Percentiles rank a stretch among this genome's conserved stretches.
Conservation (phyloP, 1,140 invertebrate genomes). For the Bombus difficillimus region DNA sequence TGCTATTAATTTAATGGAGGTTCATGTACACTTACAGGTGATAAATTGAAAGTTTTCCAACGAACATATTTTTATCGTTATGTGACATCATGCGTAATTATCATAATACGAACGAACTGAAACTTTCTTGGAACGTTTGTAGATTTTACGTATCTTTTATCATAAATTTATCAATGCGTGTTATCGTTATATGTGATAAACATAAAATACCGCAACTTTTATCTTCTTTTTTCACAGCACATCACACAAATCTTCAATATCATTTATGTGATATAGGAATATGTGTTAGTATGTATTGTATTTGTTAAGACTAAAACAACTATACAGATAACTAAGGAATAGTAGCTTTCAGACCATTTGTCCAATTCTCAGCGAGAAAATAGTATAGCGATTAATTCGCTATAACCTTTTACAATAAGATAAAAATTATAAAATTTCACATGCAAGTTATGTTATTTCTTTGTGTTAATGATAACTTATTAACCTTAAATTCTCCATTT, state of each 20-base stretch:
- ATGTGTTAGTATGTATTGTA: not conserved
- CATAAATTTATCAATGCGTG: slow-evolving; percentile 46
- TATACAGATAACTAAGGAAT: not conserved
- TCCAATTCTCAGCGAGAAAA: not conserved
- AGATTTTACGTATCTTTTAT: slow-evolving; percentile 40
- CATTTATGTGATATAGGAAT: not conserved
- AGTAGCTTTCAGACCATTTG: not conserved
- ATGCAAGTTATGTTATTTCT: not conserved
- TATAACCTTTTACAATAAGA: not conserved
- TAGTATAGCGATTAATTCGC: too few species aligned
- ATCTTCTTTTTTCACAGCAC: slow-evolving; percentile 16
- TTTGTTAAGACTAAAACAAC: not conserved
- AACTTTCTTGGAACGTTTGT: slow-evolving; percentile 4
- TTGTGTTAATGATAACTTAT: not conserved
- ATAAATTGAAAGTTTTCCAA: slow-evolving; percentile 47
- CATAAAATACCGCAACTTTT: slow-evolving; percentile 40
- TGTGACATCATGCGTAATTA: slow-evolving; percentile 14
- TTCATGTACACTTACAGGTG: too few species aligned
- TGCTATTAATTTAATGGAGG: not conserved
- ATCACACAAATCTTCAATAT: not conserved
- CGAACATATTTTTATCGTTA: not conserved
- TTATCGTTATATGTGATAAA: slow-evolving; percentile 39
- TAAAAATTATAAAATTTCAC: not conserved
- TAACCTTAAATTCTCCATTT: not conserved
- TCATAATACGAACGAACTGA: slow-evolving; percentile 10